Percentiles rank a stretch among this genome's conserved stretches.
phyloP scores from a whole-genome alignment of 2,113 vertebrate genomes.

The Hippocampus abdominalis region DNA sequence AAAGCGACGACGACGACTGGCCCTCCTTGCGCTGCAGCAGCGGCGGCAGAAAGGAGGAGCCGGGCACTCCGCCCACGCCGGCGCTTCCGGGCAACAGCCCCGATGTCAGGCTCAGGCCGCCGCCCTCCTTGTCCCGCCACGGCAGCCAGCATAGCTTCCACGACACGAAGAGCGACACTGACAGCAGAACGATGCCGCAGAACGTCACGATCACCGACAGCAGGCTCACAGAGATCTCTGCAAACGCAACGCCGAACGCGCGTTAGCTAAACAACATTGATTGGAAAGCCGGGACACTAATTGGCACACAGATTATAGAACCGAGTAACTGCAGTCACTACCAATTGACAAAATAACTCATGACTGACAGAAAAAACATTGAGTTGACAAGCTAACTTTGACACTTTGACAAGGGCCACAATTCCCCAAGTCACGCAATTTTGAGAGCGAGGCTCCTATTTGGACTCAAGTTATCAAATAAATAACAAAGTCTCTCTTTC shows the following conservation, averaged over 20 bases:
- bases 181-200: conserved; percentile 89
- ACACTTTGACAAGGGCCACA: too few species aligned
- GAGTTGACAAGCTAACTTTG: too few species aligned
- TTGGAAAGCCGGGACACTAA: too few species aligned
- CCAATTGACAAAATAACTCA: too few species aligned
- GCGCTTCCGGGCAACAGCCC: conserved; percentile 75
- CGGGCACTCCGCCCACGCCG: conserved; percentile 64
- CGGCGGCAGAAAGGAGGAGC: conserved; percentile 70
- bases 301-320: too few species aligned
- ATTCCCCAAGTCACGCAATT: background rate
- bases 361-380: too few species aligned
- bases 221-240: conserved; percentile 90
- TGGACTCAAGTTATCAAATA: background rate
- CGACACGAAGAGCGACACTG: conserved; percentile 91
- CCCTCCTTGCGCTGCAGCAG: conserved; percentile 73
- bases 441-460: too few species aligned
- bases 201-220: conserved; percentile 92
- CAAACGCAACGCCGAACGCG: background rate
- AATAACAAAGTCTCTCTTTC: background rate
- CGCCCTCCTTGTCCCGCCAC: conserved; percentile 85
- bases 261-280: too few species aligned
- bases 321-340: too few species aligned
- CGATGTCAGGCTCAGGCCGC: conserved; percentile 74
- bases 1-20: conserved; percentile 73
- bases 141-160: conserved; percentile 96